Evolutionary conservation across 2,797 vertebrate species (phyloP).

Genomic region (Enteromius thamalakanensis): DNA sequence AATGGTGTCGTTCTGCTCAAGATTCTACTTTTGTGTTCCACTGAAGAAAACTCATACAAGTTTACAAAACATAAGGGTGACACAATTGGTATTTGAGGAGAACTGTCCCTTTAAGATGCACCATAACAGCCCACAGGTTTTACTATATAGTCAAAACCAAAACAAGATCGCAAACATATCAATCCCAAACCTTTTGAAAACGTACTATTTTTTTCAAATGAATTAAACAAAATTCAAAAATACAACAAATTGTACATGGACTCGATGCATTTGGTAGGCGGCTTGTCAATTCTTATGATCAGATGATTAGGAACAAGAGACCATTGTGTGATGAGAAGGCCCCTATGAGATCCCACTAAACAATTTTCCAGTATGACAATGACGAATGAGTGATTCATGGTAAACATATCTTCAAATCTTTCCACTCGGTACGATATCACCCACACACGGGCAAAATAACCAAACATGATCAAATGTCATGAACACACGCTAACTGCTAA

Average conservation of each 20-base stretch:
- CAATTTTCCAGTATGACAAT: not conserved
- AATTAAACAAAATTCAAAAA: not conserved
- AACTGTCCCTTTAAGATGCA: constrained; percentile 20
- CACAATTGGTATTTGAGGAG: not conserved
- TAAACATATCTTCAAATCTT: not conserved
- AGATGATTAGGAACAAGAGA: constrained; percentile 28
- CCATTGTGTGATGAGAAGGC: constrained; percentile 39
- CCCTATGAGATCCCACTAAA: not conserved
- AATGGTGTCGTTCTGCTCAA: not conserved
- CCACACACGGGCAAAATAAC: not conserved
- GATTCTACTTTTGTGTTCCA: not conserved
- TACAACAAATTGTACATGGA: not conserved
- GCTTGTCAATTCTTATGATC: not conserved
- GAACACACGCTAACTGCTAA: constrained; percentile 35
- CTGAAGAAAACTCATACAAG: not conserved
- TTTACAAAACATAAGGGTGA: not conserved
- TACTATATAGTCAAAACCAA: not conserved
- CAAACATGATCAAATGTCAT: constrained; percentile 19
- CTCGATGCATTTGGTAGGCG: not conserved
- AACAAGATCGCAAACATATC: not conserved
- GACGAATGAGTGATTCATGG: not conserved
- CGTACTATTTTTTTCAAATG: not conserved
- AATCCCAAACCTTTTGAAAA: not conserved
- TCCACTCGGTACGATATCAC: not conserved
- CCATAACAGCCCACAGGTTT: not conserved